phyloP scores from a whole-genome alignment of 2,797 vertebrate species.

The Myotis pilosus region DNA sequence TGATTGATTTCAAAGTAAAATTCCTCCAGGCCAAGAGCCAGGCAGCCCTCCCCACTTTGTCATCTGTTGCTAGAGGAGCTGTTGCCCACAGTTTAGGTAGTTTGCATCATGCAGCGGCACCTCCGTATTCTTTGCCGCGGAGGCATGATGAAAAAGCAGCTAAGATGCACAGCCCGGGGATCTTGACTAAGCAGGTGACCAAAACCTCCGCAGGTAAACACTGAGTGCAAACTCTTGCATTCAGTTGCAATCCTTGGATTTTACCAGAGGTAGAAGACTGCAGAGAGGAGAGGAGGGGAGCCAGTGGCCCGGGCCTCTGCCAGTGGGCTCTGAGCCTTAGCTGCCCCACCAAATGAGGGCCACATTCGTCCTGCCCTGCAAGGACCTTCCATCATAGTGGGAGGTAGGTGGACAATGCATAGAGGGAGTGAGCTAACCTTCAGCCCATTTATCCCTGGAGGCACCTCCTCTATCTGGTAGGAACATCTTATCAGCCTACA shows the following conservation, averaged over 20 bases:
- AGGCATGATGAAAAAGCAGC: conserved; percentile 72
- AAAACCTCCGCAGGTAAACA: not conserved
- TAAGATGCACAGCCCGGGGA: conserved; percentile 28
- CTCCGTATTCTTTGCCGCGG: not conserved
- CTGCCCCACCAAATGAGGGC: not conserved
- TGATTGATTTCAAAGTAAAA: conserved; percentile 26
- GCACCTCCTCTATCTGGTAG: accelerated
- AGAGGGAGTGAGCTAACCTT: not conserved
- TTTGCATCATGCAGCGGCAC: conserved; percentile 72
- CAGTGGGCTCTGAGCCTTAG: not conserved
- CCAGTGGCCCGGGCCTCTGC: not conserved
- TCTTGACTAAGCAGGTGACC: not conserved
- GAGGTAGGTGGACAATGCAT: conserved; percentile 19
- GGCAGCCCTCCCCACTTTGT: not conserved
- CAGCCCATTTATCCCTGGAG: not conserved
- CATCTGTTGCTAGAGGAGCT: conserved; percentile 11
- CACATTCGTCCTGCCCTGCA: not conserved
- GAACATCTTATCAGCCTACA: not conserved
- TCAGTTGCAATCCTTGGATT: not conserved
- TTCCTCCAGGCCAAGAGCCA: not conserved
- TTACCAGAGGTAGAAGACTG: not conserved
- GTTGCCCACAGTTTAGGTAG: conserved; percentile 43
- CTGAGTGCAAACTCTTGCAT: not conserved
- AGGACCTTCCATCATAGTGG: not conserved
- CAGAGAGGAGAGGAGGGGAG: not conserved